A percentile compares a stretch with the other conserved stretches of the same genome.
These are phyloP conservation scores for Nanorana parkeri DNA, from an alignment of 2,113 vertebrate genomes.

Conservation along the genomic window DNA sequence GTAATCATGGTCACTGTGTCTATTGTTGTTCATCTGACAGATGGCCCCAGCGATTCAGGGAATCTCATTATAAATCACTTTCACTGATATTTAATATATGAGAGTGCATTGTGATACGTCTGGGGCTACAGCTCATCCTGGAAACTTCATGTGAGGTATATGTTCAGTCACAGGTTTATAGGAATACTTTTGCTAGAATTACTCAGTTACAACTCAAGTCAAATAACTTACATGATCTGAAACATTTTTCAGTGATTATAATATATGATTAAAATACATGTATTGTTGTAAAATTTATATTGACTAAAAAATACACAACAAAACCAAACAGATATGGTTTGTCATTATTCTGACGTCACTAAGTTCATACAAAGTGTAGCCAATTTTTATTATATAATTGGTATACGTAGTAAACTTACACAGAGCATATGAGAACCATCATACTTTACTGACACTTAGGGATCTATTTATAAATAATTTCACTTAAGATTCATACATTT, in stretches of 20 bases:
- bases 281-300: too few species aligned
- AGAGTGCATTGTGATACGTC: background rate
- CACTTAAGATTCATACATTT: too few species aligned
- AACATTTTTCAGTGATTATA: background rate
- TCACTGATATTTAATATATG: slow-evolving; percentile 16
- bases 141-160: background rate
- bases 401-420: too few species aligned
- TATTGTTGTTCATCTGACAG: background rate
- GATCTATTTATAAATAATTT: too few species aligned
- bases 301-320: too few species aligned
- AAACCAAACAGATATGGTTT: too few species aligned
- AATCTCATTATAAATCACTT: slow-evolving; percentile 15
- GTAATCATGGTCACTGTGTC: background rate
- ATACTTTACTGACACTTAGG: too few species aligned
- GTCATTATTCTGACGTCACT: too few species aligned
- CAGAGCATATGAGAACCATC: too few species aligned
- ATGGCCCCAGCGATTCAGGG: background rate
- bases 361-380: too few species aligned
- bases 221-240: background rate
- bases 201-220: background rate
- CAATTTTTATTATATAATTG: too few species aligned
- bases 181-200: background rate
- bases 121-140: background rate
- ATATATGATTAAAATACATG: background rate
- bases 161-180: background rate